Conservation (phyloP, 37 sponge, comb jelly and placozoan species). For the Crambe crambe region DNA sequence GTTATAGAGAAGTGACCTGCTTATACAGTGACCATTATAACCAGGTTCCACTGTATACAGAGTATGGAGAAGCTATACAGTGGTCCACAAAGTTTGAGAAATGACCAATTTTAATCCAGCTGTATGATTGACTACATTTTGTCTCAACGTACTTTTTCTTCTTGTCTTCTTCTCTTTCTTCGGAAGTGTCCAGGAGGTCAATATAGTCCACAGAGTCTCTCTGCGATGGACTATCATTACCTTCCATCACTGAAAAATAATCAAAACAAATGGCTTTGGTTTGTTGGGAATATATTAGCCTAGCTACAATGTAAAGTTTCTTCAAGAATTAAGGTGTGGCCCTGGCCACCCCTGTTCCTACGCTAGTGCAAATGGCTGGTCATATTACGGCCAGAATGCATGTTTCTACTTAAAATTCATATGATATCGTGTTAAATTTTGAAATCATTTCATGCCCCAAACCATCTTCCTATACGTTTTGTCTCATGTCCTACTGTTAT, state of each 20-base stretch:
- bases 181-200: constrained; percentile 39
- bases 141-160: constrained; percentile 23
- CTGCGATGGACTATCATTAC: background rate
- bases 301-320: too few species aligned
- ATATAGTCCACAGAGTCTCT: constrained; percentile 30
- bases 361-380: too few species aligned
- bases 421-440: too few species aligned
- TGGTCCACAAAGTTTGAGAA: background rate
- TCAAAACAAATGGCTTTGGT: too few species aligned
- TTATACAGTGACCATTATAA: background rate
- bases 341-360: too few species aligned
- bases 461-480: too few species aligned
- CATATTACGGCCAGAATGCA: too few species aligned
- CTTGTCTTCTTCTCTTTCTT: constrained; percentile 43
- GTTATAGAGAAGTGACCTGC: background rate
- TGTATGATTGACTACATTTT: background rate
- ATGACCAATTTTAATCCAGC: background rate
- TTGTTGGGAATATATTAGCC: too few species aligned
- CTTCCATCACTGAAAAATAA: background rate
- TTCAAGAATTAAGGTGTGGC: too few species aligned
- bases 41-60: background rate
- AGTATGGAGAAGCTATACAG: background rate
- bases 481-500: too few species aligned
- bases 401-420: too few species aligned
- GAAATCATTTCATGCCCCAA: too few species aligned